phyloP scores from a whole-genome alignment of 2,888 invertebrate genomes.

The Altica lythri region DNA sequence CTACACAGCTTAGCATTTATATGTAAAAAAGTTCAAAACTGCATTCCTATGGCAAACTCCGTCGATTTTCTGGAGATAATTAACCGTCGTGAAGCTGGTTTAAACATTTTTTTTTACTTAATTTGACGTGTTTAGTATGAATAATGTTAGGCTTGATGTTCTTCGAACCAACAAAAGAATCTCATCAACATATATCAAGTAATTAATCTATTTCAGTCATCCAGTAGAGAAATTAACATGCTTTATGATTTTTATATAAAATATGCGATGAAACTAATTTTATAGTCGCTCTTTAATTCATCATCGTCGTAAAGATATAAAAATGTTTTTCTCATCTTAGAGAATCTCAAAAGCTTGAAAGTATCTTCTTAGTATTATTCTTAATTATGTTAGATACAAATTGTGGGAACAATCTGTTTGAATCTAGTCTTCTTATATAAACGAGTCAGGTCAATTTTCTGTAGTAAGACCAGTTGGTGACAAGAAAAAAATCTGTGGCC shows the following conservation, averaged over 20 bases:
- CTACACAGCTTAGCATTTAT: not conserved
- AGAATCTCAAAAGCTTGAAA: too few species aligned
- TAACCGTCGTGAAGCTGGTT: slow-evolving; percentile 6
- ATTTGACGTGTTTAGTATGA: slow-evolving; percentile 7
- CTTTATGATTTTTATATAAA: not conserved
- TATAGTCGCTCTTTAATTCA: not conserved
- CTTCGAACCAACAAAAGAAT: slow-evolving; percentile 5
- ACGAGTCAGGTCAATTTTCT: not conserved
- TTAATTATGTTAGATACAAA: too few species aligned
- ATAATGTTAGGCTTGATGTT: slow-evolving; percentile 2
- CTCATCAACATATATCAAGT: slow-evolving; percentile 5
- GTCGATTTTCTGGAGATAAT: slow-evolving; percentile 2
- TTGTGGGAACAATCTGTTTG: too few species aligned
- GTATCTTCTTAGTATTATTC: too few species aligned
- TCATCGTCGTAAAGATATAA: not conserved
- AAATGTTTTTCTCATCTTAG: too few species aligned
- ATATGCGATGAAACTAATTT: not conserved
- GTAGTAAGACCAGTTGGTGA: not conserved
- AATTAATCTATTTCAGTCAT: slow-evolving; percentile 9
- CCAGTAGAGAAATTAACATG: not conserved
- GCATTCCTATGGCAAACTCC: slow-evolving; percentile 2
- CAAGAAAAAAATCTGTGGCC: slow-evolving; percentile 1
- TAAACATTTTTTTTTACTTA: slow-evolving; percentile 3
- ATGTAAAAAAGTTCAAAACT: not conserved
- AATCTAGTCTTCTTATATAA: too few species aligned